Evolutionary conservation across 2,888 invertebrate species (phyloP), one percentile per base, ranked within the genome.

Genomic region (Melikaiella ostensackeni): DNA sequence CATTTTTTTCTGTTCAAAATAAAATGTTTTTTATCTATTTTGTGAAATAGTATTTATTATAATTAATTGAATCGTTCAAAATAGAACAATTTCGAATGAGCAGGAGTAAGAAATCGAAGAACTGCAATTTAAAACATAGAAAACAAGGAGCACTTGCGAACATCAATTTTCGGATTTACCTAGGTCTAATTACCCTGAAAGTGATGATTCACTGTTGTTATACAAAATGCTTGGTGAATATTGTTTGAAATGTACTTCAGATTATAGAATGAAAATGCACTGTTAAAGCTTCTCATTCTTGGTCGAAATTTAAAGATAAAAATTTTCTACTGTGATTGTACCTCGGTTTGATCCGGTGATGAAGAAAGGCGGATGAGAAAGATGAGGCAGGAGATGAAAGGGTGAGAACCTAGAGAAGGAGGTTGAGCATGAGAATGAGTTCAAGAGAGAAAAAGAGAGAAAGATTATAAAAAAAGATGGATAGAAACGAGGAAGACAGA

Each of bases 311-410:
- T 83, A 79, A 78, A 83, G 85, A 86, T 84, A 84, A 83, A 85
- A 88, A 88, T 83, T 87, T 88, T 87, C 83, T 83, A 59, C 78
- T 83, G 77, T 83, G 87, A 85, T 86, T 87, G 86, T 87, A 86
- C 83, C 79, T 77, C 62, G 79, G 79, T 76, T 81, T 78, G 75
- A 82, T 81, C 83, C 83, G 66, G 77, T 75, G 80, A 70, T 80
- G 82, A 83, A 86, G 85, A 84, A 82, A 80, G 80, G 73, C 79
- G 77, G 80, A 85, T 81, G 84, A 81, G 83, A 84, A 87, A 86
- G 85, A 86, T 84, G 87, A 88, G 84, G 82, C 81, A 84, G 81
- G 82, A 87, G 86, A 86, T 86, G 86, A 87, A 88, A 88, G 87
- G 84, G 85, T 83, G 75, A 75, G 75, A 61, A 42, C 35, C 24